Conservation (phyloP, 2,888 invertebrate genomes). For the Rotaria macrura region DNA sequence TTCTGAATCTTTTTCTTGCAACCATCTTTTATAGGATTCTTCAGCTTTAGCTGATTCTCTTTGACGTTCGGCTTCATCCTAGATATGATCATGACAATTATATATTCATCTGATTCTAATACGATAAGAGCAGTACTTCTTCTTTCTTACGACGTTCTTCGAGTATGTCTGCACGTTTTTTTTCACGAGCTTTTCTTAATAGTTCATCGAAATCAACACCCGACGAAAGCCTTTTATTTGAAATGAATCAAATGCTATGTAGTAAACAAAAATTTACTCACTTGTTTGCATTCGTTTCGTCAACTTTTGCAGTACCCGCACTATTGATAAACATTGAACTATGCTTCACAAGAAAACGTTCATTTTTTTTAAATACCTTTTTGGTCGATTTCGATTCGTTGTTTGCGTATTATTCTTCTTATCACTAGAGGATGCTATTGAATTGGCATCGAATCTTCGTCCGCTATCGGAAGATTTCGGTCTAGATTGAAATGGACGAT, state of each 20-base stretch:
- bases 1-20: background rate
- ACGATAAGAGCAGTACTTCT: background rate
- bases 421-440: background rate
- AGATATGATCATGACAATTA: background rate
- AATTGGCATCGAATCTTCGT: background rate
- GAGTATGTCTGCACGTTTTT: background rate
- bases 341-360: background rate
- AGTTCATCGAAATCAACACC: background rate
- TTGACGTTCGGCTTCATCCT: background rate
- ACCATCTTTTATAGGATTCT: background rate
- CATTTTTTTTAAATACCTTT: background rate
- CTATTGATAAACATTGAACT: background rate
- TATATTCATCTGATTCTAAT: background rate
- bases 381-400: background rate
- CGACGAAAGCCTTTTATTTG: background rate
- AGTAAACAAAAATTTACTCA: background rate
- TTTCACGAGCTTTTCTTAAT: background rate
- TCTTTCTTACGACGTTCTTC: background rate
- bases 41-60: background rate
- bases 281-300: background rate
- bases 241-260: background rate
- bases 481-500: background rate
- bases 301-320: background rate
- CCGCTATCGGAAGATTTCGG: background rate
- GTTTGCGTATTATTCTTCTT: background rate